Evolutionary conservation across 2,888 invertebrate genomes (phyloP).

Genomic region (Gisinianus flammeolus): DNA sequence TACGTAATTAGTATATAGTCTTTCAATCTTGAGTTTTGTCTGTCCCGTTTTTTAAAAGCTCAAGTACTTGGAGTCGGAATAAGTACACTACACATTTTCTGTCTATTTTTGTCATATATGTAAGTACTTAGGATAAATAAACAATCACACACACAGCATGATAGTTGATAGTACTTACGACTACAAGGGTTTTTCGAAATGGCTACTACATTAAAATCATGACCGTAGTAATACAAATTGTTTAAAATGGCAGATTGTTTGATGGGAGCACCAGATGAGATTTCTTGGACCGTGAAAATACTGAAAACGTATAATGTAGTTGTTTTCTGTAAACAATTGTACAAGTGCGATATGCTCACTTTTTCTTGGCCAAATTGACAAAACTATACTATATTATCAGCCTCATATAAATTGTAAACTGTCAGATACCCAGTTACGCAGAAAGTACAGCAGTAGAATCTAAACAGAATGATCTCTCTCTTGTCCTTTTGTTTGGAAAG

Average conservation of each 20-base stretch:
- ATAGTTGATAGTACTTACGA: no score
- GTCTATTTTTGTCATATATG: background rate
- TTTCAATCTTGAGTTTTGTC: no score
- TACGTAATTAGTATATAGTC: no score
- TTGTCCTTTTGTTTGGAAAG: slow-evolving; percentile 1
- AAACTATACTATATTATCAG: no score
- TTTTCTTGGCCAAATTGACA: no score
- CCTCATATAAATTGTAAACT: no score
- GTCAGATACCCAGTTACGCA: no score
- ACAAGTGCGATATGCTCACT: background rate
- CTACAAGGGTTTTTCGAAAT: no score
- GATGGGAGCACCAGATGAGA: background rate
- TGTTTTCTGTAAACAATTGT: background rate
- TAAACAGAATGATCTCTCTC: no score
- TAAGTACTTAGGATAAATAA: background rate
- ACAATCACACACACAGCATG: background rate
- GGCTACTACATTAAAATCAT: background rate
- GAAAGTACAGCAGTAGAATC: no score
- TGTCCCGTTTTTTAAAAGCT: no score
- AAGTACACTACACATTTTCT: background rate
- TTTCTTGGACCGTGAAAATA: slow-evolving; percentile 38
- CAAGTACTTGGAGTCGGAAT: no score
- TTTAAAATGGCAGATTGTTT: background rate
- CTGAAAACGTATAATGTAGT: background rate
- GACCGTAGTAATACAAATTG: background rate